Evolutionary conservation across 92 coral and sea anemone species (phyloP).

Genomic region (Metridium senile): DNA sequence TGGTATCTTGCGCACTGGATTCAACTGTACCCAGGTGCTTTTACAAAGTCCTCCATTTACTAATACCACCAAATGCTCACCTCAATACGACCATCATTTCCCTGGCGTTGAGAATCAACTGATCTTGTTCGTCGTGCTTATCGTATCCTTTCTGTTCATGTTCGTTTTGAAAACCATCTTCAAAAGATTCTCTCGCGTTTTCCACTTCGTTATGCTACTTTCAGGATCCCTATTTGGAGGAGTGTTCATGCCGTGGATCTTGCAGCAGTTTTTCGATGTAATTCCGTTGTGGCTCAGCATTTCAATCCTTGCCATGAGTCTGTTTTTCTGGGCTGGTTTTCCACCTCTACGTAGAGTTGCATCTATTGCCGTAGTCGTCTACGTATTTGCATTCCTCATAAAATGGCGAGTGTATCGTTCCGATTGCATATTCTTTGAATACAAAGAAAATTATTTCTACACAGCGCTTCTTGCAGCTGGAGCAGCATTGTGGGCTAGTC

Average conservation of each 20-base stretch:
- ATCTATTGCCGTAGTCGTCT: too few relatives aligned
- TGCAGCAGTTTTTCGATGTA: constrained; percentile 64
- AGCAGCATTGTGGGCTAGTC: constrained; percentile 70
- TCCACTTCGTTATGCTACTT: constrained; percentile 39
- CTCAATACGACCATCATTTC: constrained; percentile 28
- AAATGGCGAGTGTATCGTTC: constrained; percentile 80
- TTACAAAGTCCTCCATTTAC: constrained; percentile 5
- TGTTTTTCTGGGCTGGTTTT: constrained; percentile 83
- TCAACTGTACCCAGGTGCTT: constrained; percentile 41
- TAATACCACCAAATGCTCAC: constrained; percentile 21
- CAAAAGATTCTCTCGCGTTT: constrained; percentile 5
- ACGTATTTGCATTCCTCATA: constrained; percentile 67
- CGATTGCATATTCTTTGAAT: constrained; percentile 19
- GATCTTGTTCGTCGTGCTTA: constrained; percentile 40
- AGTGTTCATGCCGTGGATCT: constrained; percentile 73
- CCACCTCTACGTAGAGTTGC: too few relatives aligned
- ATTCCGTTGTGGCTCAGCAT: constrained; percentile 64
- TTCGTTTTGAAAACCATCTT: constrained; percentile 23
- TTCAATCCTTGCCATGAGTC: constrained; percentile 54
- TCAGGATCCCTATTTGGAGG: constrained; percentile 46
- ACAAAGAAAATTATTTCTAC: constrained; percentile 47
- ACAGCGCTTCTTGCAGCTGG: constrained; percentile 63
- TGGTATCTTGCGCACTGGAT: constrained; percentile 60
- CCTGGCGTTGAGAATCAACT: constrained; percentile 46
- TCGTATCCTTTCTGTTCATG: constrained; percentile 28